phyloP scores from a whole-genome alignment of 2,113 vertebrate genomes.

The Neolamprologus cancellatus region DNA sequence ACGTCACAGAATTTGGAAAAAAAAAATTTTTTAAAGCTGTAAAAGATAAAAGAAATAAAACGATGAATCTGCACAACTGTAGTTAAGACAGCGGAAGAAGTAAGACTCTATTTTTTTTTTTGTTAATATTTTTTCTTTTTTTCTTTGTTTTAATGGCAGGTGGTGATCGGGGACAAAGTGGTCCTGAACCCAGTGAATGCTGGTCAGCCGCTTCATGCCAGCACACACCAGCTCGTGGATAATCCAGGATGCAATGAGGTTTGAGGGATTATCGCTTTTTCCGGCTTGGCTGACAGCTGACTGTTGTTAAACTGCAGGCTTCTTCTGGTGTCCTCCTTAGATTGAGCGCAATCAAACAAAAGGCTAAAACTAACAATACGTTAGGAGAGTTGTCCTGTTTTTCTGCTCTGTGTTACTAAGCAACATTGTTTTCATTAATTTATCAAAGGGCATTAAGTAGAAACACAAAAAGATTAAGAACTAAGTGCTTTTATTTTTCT shows the following conservation, averaged over 20 bases:
- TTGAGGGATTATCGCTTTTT: constrained; percentile 10
- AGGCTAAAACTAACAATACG: not conserved
- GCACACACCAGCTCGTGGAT: constrained; percentile 92
- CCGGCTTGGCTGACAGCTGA: not conserved
- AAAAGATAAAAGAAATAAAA: not conserved
- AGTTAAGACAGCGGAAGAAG: not conserved
- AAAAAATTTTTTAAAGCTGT: not conserved
- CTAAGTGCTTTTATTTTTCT: not conserved
- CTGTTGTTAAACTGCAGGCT: not conserved
- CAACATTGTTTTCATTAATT: not conserved
- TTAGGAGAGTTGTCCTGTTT: not conserved
- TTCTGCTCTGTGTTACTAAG: not conserved
- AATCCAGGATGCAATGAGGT: constrained; percentile 98
- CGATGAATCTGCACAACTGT: not conserved
- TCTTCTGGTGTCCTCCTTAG: not conserved
- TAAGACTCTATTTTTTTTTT: not conserved
- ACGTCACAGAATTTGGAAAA: no score
- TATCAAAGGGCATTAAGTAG: not conserved
- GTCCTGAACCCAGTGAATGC: constrained; percentile 97
- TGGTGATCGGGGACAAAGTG: constrained; percentile 98
- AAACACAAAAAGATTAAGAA: not conserved
- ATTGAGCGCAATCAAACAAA: not conserved
- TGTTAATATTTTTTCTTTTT: not conserved
- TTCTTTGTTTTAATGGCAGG: constrained; percentile 65
- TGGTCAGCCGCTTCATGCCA: constrained; percentile 94